Evolutionary conservation across 2,888 invertebrate species (phyloP), one percentile per base, ranked within the genome.

Genomic region (Leptopterna dolabrata): DNA sequence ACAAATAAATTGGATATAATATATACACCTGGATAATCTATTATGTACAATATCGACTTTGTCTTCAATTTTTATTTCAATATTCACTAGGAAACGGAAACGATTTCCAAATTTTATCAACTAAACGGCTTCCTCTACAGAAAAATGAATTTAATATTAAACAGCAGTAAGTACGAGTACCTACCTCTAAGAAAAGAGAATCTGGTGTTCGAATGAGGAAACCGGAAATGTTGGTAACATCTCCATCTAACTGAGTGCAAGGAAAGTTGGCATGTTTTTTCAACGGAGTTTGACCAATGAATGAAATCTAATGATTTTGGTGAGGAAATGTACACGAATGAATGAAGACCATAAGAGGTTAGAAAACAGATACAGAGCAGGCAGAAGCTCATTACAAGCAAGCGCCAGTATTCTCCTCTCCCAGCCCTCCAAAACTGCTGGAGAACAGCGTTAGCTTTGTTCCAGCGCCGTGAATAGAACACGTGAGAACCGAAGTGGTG

Each of bases 1-100:
- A 73, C 73, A 73, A 73, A 73, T 41, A 73, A 73, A 73, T 73
- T 36, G 30, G 16, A 73, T 73, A 73, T 73, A 19, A 73, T 73
- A 73, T 73, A 19, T 73, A 73, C 73, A 73, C 73, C 73, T 36
- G 73, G 73, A 73, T 41, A 41, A 73, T 73, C 73, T 41, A 41
- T 73, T 73, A 73, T 73, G 30, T 73, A 73, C 73, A 73, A 73
- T 73, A 73, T 41, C 63, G 63, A 24, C 24, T 63, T 63, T 63
- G 2, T 63, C 63, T 63, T 63, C 63, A 63, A 63, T 63, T 63
- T 24, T 63, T 63, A 63, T 63, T 51, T 51, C 6, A 16, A 51
- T 51, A 51, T 51, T 51, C 13, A 63, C 63, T 24, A 63, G 63
- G 24, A 63, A 63, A 63, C 63, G 63, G 19, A 63, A 63, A 63